Evolutionary conservation across 2,797 vertebrate genomes (phyloP), one percentile per base, ranked within the genome.

Genomic region (Rousettus madagascariensis): DNA sequence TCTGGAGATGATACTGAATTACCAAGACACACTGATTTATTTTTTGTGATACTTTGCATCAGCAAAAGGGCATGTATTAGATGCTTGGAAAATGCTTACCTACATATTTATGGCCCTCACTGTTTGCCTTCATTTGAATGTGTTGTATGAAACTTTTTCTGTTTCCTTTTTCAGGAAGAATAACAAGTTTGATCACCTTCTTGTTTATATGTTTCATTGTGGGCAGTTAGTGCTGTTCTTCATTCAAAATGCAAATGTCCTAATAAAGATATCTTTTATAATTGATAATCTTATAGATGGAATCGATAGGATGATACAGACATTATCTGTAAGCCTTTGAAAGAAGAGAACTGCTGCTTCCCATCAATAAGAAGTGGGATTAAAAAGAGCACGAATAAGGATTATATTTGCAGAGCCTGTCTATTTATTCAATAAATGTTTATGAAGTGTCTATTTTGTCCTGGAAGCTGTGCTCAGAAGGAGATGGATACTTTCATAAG

Each of bases 111-210:
- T 88, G 24, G 59, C 55, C 49, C 75, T 93, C 36, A 92, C 69
- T 90, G 11, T 91, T 95, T 83, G 33, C 95, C 90, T 97, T 95
- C 82, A 90, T 90, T 91, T 95, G 22, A 15, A 46, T 88, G 59
- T 92, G 11, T 75, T 84, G 2, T 90, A 57, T 16, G 30, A 66
- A 89, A 75, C 49, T 69, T 95, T 86, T 86, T 46, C 71, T 85
- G 6, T 89, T 84, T 33, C 55, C 63, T 53, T 96, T 36, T 94
- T 96, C 83, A 95, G 85, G 96, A 72, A 72, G 49, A 97, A 90
- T 75, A 98, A 51, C 17, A 95, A 92, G 95, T 97, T 36, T 94
- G n/a, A 92, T 3, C 94, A 90, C 72, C 57, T 95, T 90, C 61
- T 94, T 24, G 33, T 38, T 85, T 96, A 1, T 79, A 57, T 61